Evolutionary conservation across 2,797 vertebrate species (phyloP).

Genomic region (Spinus olivaceus): DNA sequence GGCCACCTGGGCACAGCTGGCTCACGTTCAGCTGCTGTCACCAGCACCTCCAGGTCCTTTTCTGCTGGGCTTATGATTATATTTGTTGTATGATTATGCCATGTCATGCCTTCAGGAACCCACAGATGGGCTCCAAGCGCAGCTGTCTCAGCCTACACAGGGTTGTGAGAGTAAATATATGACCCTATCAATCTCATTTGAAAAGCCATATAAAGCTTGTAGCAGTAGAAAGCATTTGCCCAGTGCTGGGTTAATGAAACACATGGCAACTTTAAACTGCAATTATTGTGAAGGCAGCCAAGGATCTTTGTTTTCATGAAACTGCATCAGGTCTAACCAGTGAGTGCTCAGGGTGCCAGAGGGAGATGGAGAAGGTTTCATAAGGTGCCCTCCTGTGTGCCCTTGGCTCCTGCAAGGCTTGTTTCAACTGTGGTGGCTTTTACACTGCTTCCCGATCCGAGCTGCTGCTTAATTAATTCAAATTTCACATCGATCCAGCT

Average conservation of each 20-base stretch:
- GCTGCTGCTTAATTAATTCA: not conserved
- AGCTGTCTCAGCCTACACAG: not conserved
- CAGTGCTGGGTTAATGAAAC: not conserved
- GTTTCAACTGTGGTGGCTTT: not conserved
- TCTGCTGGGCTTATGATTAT: not conserved
- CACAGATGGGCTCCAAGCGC: not conserved
- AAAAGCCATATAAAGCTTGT: not conserved
- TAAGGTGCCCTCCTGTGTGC: accelerated
- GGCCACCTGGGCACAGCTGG: not conserved
- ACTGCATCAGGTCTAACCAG: accelerated
- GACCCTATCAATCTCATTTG: not conserved
- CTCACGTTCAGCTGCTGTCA: not conserved
- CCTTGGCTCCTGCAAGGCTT: not conserved
- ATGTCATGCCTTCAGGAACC: not conserved
- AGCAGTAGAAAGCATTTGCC: not conserved
- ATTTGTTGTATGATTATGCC: not conserved
- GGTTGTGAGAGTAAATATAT: not conserved
- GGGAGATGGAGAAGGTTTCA: not conserved
- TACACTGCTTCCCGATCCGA: not conserved
- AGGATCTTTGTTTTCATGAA: not conserved
- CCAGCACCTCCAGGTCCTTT: not conserved
- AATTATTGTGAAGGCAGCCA: not conserved
- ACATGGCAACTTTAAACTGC: not conserved
- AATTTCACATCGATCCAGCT: accelerated
- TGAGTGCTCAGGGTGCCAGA: not conserved